Evolutionary conservation across 2,113 vertebrate genomes (phyloP).

Genomic region (Myxocyprinus asiaticus): DNA sequence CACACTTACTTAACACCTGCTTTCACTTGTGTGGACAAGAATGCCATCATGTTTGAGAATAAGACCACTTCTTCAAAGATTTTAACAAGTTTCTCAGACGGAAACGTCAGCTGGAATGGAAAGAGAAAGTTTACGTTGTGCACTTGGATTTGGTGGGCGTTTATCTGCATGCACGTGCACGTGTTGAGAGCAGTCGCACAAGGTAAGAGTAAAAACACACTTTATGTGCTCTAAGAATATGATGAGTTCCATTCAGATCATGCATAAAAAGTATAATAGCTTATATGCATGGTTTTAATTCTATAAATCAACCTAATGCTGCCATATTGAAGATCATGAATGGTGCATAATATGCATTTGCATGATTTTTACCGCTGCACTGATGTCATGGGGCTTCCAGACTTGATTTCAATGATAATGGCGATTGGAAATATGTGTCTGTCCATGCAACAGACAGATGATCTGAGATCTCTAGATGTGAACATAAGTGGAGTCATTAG

Average conservation of each 20-base stretch:
- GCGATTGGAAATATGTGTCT: background rate
- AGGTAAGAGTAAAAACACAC: slow-evolving; percentile 69
- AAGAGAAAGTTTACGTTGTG: slow-evolving; percentile 78
- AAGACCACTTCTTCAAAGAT: slow-evolving; percentile 9
- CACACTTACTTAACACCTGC: background rate
- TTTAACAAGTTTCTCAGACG: background rate
- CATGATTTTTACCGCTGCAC: background rate
- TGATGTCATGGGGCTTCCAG: background rate
- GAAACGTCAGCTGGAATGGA: slow-evolving; percentile 53
- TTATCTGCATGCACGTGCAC: slow-evolving; percentile 81
- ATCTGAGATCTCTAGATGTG: slow-evolving; percentile 32
- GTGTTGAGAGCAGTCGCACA: slow-evolving; percentile 81
- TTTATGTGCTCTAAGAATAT: no score
- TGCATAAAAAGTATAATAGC: background rate
- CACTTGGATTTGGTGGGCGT: slow-evolving; percentile 79
- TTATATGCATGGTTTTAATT: background rate
- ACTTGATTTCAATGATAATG: slow-evolving; percentile 52
- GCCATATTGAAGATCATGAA: background rate
- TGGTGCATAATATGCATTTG: background rate
- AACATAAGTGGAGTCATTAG: slow-evolving; percentile 41
- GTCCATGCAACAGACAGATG: slow-evolving; percentile 29
- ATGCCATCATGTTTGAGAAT: background rate
- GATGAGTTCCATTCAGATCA: background rate
- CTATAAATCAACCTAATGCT: background rate
- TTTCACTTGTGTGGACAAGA: background rate